A percentile compares a stretch with the other conserved stretches of the same genome.
These are phyloP conservation scores for Megaustenia siamemsis DNA, from an alignment of 2,888 invertebrate genomes.

Conservation along the genomic window DNA sequence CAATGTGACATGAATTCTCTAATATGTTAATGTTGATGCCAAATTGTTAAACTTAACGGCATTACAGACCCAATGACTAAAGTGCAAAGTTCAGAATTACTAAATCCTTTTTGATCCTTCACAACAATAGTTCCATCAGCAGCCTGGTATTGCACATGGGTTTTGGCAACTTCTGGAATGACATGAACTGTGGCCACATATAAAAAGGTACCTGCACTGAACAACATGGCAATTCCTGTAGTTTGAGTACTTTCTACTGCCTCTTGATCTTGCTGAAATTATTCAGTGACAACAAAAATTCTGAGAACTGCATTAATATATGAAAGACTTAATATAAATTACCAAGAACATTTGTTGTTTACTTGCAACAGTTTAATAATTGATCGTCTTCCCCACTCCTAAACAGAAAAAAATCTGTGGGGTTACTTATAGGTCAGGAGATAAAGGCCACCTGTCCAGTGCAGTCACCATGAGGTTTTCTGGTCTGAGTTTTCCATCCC, in stretches of 20 bases:
- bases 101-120: conserved; percentile 82
- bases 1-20: background rate
- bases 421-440: no score
- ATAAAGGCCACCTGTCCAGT: no score
- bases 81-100: conserved; percentile 88
- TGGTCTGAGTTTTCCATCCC: no score
- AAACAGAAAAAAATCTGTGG: no score
- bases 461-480: no score
- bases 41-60: conserved; percentile 92
- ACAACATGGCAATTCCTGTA: conserved; percentile 98
- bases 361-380: no score
- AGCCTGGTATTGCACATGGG: conserved; percentile 66
- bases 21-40: conserved; percentile 84
- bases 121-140: conserved; percentile 74
- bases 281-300: no score
- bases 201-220: conserved; percentile 98
- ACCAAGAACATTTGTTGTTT: no score
- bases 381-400: no score
- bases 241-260: conserved; percentile 92
- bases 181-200: conserved; percentile 99
- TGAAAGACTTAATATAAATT: no score
- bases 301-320: no score
- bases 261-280: conserved; percentile 91
- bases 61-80: conserved; percentile 92
- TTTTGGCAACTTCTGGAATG: conserved; percentile 89